phyloP scores from a whole-genome alignment of 2,888 invertebrate genomes.

The Morinoia aosen region DNA sequence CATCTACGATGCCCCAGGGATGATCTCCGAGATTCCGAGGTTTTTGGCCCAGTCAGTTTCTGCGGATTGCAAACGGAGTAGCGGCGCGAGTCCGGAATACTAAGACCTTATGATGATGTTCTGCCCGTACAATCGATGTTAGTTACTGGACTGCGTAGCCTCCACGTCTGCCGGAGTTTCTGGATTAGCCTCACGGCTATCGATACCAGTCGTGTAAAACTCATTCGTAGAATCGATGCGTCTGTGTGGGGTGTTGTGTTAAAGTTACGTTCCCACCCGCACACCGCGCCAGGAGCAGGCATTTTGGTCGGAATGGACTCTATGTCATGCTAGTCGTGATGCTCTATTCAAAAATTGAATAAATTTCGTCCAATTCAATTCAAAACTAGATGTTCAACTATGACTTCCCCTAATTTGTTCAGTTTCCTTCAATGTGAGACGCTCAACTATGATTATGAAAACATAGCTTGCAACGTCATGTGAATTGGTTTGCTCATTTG shows the following conservation, averaged over 20 bases:
- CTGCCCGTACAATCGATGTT: background rate
- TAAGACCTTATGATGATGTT: background rate
- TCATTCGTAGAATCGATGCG: no score
- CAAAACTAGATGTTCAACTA: no score
- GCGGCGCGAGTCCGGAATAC: background rate
- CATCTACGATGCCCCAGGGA: background rate
- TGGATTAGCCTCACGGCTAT: background rate
- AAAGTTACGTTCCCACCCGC: background rate
- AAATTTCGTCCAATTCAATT: background rate
- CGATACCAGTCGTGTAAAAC: background rate
- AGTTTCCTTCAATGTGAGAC: no score
- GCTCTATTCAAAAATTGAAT: background rate
- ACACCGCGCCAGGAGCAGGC: background rate
- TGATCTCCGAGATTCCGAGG: background rate
- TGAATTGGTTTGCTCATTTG: no score
- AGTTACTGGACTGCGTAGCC: background rate
- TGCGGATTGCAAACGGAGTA: background rate
- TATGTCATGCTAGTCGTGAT: background rate
- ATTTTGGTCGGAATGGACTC: background rate
- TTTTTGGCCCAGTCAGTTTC: background rate
- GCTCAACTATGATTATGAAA: no score
- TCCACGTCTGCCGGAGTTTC: background rate
- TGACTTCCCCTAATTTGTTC: no score
- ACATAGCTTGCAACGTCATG: no score
- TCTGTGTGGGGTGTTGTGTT: background rate